Base-by-base conservation (phyloP, 2,888 invertebrate species). In the Phlogophora meticulosa region DNA sequence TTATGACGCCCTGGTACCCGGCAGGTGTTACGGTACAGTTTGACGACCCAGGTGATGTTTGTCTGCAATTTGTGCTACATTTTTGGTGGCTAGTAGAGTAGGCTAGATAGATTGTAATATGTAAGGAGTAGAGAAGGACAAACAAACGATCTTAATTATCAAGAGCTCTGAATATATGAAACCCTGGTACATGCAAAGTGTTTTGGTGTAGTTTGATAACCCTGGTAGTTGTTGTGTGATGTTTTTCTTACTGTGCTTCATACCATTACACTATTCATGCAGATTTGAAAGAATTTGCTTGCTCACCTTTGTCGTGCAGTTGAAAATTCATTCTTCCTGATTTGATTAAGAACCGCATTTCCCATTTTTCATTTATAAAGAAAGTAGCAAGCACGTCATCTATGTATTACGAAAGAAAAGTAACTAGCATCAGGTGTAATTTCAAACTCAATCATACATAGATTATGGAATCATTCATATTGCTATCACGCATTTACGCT, bases 1-100 rank as follows among this genome's bases (percentile, higher is more conserved):
- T 73, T 73, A 72, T 76, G 59, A 52, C 34, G 55, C 65, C 72
- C 66, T 82, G 70, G 83, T 82, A 81, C 70, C 2, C 24, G 43
- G 66, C 68, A 72, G 72, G 68, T 76, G 76, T 48, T 76, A 60
- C 22, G 22, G 15, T 63, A 55, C 40, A 32, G 74, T 73, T 73
- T 73, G 65, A 65, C 45, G 65, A 75, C 76, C 63, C 56, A 4
- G 9, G 13, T n/a, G 43, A 48, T 32, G 9, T 17, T 11, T 24
- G n/a, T 52, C 48, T 38, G 71, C 4, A 38, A 53, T 58, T 38
- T 74, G 68, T 75, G 52, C 57, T 45, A 53, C 52, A 42, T 52
- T n/a, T 42, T 49, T 42, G 24, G 38, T n/a, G 20, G 17, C 2
- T 28, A n/a, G 11, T 28, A n/a, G 11, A 22, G 15, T 11, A 4